Percentiles rank a stretch among this genome's conserved stretches.
Conservation (phyloP, 92 coral and sea anemone species). For the Siderastrea siderea region DNA sequence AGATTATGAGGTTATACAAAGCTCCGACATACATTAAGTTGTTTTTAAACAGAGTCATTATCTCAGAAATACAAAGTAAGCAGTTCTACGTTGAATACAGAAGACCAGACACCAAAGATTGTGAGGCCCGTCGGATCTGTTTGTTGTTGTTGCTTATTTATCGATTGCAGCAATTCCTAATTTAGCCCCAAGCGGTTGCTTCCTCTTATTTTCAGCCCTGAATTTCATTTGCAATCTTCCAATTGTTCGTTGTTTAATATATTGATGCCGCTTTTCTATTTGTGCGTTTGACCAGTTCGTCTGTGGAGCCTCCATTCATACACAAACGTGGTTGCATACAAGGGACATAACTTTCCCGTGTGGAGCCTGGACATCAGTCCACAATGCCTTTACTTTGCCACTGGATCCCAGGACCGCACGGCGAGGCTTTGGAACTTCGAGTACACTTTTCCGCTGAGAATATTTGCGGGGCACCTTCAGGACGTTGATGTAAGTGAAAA, state of each 20-base stretch:
- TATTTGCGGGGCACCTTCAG: constrained; percentile 96
- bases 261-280: not conserved
- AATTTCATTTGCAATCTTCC: not conserved
- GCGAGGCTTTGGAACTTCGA: constrained; percentile 98
- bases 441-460: constrained; percentile 91
- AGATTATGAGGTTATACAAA: too few relatives aligned
- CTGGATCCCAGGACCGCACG: constrained; percentile 98
- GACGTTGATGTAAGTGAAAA: constrained; percentile 90
- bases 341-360: constrained; percentile 97
- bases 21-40: too few relatives aligned
- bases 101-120: too few relatives aligned
- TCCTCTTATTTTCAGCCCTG: too few relatives aligned
- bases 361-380: constrained; percentile 97
- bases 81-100: too few relatives aligned
- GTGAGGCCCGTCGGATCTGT: too few relatives aligned
- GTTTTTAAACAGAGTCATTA: too few relatives aligned
- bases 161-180: too few relatives aligned
- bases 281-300: constrained; percentile 72
- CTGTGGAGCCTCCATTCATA: constrained; percentile 96
- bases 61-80: too few relatives aligned
- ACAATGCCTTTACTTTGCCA: constrained; percentile 94
- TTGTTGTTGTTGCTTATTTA: too few relatives aligned
- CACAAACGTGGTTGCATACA: constrained; percentile 91
- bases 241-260: not conserved
- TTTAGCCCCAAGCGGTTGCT: too few relatives aligned